These are phyloP conservation scores for Spatula versicolor DNA, from an alignment of 2,797 vertebrate genomes.

Conservation along the genomic window DNA sequence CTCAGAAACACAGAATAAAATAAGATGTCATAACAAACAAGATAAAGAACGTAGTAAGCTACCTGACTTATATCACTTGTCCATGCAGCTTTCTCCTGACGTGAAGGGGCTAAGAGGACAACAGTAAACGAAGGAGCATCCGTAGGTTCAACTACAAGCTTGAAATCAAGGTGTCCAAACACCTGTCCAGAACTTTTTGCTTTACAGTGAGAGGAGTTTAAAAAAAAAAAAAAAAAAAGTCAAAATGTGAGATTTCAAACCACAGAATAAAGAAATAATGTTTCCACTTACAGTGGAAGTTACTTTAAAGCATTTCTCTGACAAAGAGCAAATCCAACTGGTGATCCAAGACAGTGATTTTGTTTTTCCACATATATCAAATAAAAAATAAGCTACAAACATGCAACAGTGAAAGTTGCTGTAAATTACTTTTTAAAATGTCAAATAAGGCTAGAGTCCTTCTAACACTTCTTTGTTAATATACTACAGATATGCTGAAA, in stretches of 20 bases:
- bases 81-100: constrained; percentile 98
- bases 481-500: neutral
- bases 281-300: neutral
- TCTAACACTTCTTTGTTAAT: neutral
- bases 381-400: neutral
- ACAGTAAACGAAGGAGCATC: constrained; percentile 91
- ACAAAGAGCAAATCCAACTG: neutral
- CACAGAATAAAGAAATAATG: neutral
- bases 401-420: neutral
- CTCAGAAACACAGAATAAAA: neutral
- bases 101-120: constrained; percentile 91
- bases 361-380: neutral
- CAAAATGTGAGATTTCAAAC: neutral
- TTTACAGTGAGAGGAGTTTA: constrained; percentile 61
- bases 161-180: constrained; percentile 97
- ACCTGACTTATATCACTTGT: constrained; percentile 99
- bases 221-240: neutral
- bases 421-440: neutral
- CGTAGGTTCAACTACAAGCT: constrained; percentile 90
- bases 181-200: constrained; percentile 91
- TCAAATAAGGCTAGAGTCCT: neutral
- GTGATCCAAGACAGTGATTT: neutral
- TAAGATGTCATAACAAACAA: neutral
- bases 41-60: neutral
- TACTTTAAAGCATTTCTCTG: neutral